Base-by-base conservation (phyloP, 2,888 invertebrate species). In the Frankliniella intonsa region DNA sequence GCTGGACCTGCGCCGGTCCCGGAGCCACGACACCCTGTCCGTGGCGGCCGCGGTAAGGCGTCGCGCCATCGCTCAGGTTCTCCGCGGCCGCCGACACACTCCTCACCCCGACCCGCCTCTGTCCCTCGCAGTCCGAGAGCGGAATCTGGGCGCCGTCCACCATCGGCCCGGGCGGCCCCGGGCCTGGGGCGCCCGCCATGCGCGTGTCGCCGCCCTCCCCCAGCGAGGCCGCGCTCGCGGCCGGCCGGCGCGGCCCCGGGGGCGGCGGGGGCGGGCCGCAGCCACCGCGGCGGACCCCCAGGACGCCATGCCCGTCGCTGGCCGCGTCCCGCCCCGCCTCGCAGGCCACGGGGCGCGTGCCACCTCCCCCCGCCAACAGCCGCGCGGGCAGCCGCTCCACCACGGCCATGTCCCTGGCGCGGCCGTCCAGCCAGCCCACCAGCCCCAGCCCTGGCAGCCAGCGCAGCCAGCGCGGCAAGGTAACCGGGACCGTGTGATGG, bases 1-100 rank as follows among this genome's bases (percentile, higher is more conserved):
- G 22, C 87, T 95, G 80, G 94, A 95, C 87, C 87, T 95, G 81
- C 87, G 93, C 82, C 88, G 93, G 84, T 92, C 92, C 85, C 92
- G 92, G 85, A 92, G 92, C 85, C 92, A 93, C 88, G 92, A 92
- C 84, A 86, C 85, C 9, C 83, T 86, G 12, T 82, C 82, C 10
- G 69, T 76, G 69, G 69, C 69, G 69, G 69, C 69, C 2, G 69
- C 69, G 69, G 69, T 76, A 9, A 76, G 69, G 69, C 55, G 55
- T 38, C 38, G 38, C 14, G 12, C 55, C 19, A 17, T 55, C 55
- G 38, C 38, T 5, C 5, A 38, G 38, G 38, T 38, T n/a, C n/a
- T n/a, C n/a, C n/a, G n/a, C n/a, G n/a, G n/a, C n/a, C 62, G 14
- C 62, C n/a, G 62, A 17, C 62, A n/a, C 12, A n/a, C 17, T 38